phyloP scores from a whole-genome alignment of 2,113 vertebrate genomes.

The Brachyhypopomus occidentalis region DNA sequence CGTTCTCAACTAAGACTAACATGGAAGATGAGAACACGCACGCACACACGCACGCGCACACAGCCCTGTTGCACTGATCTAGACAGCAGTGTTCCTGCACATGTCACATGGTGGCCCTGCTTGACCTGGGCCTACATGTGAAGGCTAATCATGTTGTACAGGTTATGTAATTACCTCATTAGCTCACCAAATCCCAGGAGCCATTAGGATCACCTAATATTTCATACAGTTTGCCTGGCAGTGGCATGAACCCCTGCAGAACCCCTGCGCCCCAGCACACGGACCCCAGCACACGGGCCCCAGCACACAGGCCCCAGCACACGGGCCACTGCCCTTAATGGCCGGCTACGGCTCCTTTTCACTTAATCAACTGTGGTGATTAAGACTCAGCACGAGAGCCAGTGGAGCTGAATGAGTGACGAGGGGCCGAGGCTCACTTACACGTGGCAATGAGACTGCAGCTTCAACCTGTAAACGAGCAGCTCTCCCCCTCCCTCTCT shows the following conservation, averaged over 20 bases:
- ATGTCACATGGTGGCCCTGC: background rate
- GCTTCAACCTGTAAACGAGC: conserved; percentile 7
- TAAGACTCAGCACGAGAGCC: conserved; percentile 28
- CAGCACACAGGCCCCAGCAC: background rate
- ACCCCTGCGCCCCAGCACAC: background rate
- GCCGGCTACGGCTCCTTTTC: conserved; percentile 2
- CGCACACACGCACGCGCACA: conserved; percentile 17
- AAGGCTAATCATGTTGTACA: conserved; percentile 38
- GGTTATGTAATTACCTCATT: conserved; percentile 46
- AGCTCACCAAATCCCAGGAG: conserved; percentile 34
- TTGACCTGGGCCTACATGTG: background rate
- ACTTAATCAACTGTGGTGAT: conserved; percentile 46
- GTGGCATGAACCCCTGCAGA: conserved; percentile 19
- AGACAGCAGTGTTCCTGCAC: background rate
- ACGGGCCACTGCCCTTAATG: background rate
- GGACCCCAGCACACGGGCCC: background rate
- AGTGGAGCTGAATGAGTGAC: background rate
- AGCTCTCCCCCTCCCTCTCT: background rate
- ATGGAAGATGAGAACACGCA: background rate
- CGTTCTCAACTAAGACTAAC: background rate
- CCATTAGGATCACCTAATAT: conserved; percentile 41
- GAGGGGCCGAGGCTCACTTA: conserved; percentile 19
- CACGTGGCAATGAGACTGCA: conserved; percentile 36
- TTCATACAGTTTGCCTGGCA: conserved; percentile 15
- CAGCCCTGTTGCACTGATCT: background rate